Conservation (phyloP, 2,113 vertebrate species). For the Ageneiosus marmoratus region DNA sequence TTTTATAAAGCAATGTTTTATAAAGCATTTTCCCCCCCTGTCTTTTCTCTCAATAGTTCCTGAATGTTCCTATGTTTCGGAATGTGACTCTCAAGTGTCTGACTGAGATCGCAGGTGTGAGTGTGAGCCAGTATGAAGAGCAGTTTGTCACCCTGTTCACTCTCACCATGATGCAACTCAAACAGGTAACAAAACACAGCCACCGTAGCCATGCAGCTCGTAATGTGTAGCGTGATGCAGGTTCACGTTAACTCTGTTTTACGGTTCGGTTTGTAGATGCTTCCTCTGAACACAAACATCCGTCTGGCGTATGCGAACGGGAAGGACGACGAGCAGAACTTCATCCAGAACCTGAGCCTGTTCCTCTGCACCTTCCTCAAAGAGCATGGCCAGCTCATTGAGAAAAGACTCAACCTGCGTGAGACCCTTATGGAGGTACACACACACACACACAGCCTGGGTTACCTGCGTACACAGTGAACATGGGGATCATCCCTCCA, state of each 20-base stretch:
- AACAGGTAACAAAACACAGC: conserved; percentile 78
- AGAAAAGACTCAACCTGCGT: conserved; percentile 92
- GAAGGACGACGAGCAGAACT: conserved; percentile 98
- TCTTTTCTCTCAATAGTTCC: conserved; percentile 74
- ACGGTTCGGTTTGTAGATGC: conserved; percentile 78
- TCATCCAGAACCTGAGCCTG: conserved; percentile 98
- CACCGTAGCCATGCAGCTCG: not conserved
- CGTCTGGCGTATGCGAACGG: conserved; percentile 94
- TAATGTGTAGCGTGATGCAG: not conserved
- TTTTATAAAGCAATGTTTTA: not conserved
- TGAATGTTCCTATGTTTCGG: conserved; percentile 99
- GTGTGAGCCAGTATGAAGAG: conserved; percentile 97
- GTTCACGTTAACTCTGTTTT: not conserved
- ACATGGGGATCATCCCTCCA: not conserved
- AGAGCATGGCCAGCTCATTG: conserved; percentile 95
- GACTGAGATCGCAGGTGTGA: conserved; percentile 97
- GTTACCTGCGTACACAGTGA: not conserved
- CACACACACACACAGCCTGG: not conserved
- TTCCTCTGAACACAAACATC: conserved; percentile 98
- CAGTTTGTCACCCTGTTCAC: conserved; percentile 97
- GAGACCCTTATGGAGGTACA: conserved; percentile 96
- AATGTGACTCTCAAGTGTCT: conserved; percentile 98
- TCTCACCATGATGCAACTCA: conserved; percentile 98
- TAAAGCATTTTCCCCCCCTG: too few species aligned
- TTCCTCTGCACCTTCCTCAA: conserved; percentile 99